Percentiles rank a stretch among this genome's conserved stretches.
Conservation (phyloP, 2,797 vertebrate species). For the Tapera naevia region DNA sequence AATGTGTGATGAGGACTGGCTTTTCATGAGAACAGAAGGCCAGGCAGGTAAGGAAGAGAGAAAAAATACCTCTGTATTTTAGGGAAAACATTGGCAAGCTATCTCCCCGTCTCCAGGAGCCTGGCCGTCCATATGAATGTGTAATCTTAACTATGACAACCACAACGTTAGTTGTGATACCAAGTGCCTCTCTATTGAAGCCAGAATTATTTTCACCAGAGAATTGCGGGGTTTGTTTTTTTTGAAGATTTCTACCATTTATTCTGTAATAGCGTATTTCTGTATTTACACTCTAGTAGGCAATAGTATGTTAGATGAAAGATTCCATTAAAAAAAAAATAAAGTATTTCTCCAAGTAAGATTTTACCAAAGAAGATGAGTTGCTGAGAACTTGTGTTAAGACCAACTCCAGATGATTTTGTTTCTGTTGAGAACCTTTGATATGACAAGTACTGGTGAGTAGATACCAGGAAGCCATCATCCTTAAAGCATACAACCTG, state of each 20-base stretch:
- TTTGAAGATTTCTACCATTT: background rate
- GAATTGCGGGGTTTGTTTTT: background rate
- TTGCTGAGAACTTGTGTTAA: background rate
- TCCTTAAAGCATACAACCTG: background rate
- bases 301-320: background rate
- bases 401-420: background rate
- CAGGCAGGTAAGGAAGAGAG: background rate
- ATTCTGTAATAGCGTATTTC: background rate
- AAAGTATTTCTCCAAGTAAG: fast-evolving
- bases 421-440: background rate
- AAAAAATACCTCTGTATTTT: fast-evolving
- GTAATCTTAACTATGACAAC: background rate
- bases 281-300: background rate
- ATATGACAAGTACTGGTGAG: background rate
- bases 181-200: background rate
- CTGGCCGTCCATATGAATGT: background rate
- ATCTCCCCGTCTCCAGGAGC: background rate
- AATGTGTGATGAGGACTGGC: fast-evolving
- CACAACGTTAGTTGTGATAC: background rate
- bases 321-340: background rate
- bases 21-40: background rate
- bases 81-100: background rate
- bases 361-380: background rate
- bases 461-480: background rate
- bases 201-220: background rate